Percentiles rank a stretch among this genome's conserved stretches.
Evolutionary conservation across 2,888 invertebrate genomes (phyloP).

Genomic region (Philhelius pedissequus): DNA sequence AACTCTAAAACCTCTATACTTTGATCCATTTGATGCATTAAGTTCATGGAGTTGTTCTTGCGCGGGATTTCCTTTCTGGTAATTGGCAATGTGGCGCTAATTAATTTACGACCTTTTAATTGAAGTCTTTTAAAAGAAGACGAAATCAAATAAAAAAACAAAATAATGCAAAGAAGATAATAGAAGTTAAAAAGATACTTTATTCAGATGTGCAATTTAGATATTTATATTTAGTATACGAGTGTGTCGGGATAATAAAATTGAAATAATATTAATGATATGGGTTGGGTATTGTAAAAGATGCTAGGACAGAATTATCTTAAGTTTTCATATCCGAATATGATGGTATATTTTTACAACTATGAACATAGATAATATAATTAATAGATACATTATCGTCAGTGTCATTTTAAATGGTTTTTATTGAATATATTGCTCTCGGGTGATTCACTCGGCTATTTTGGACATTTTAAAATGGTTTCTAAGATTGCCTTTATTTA

Average conservation of each 20-base stretch:
- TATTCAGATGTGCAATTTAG: neutral
- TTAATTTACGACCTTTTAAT: constrained; percentile 71
- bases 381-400: neutral
- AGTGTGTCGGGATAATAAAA: neutral
- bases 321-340: neutral
- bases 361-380: no score
- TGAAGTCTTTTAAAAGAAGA: constrained; percentile 38
- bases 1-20: neutral
- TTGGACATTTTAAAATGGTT: neutral
- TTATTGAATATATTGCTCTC: neutral
- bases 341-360: neutral
- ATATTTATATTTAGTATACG: neutral
- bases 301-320: neutral
- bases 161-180: constrained; percentile 3
- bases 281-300: neutral
- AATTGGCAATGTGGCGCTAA: constrained; percentile 64
- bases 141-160: constrained; percentile 8
- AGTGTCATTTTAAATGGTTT: neutral
- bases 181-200: neutral
- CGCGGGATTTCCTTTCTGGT: constrained; percentile 29
- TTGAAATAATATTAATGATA: neutral
- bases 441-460: neutral
- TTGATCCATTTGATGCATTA: constrained; percentile 36
- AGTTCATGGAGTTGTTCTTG: constrained; percentile 8
- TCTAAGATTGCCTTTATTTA: neutral